phyloP scores from a whole-genome alignment of 2,113 vertebrate genomes.

The Sylvilagus bachmani region DNA sequence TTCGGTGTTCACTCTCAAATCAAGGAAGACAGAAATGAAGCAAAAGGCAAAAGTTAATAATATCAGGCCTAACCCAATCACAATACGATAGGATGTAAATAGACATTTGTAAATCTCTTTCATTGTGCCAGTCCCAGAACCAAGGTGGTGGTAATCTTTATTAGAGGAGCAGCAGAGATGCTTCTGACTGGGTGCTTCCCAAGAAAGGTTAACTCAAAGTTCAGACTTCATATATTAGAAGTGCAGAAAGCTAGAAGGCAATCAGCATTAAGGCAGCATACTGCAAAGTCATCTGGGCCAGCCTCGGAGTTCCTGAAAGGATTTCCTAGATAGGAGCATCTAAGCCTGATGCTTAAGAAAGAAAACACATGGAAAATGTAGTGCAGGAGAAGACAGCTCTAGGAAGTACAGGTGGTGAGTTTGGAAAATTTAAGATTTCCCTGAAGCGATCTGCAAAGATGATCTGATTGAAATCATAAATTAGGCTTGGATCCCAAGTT shows the following conservation, averaged over 20 bases:
- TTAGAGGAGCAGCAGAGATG: background rate
- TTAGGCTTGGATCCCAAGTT: background rate
- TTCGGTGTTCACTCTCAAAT: background rate
- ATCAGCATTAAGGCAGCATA: background rate
- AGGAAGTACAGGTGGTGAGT: background rate
- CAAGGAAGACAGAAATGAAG: conserved; percentile 28
- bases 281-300: background rate
- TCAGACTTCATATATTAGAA: background rate
- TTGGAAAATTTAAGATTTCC: conserved; percentile 5
- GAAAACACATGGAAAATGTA: background rate
- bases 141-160: background rate
- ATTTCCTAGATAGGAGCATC: background rate
- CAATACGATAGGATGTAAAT: background rate
- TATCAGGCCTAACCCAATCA: background rate
- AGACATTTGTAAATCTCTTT: background rate
- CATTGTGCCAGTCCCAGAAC: background rate
- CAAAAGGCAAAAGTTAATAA: background rate
- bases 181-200: background rate
- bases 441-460: background rate
- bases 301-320: background rate
- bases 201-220: background rate
- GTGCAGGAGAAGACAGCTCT: background rate
- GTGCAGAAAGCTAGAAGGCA: background rate
- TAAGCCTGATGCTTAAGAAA: background rate
- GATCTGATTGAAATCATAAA: background rate